A percentile compares a stretch with the other conserved stretches of the same genome.
Evolutionary conservation across 2,113 vertebrate species (phyloP).

Genomic region (Gymnobelideus leadbeateri): DNA sequence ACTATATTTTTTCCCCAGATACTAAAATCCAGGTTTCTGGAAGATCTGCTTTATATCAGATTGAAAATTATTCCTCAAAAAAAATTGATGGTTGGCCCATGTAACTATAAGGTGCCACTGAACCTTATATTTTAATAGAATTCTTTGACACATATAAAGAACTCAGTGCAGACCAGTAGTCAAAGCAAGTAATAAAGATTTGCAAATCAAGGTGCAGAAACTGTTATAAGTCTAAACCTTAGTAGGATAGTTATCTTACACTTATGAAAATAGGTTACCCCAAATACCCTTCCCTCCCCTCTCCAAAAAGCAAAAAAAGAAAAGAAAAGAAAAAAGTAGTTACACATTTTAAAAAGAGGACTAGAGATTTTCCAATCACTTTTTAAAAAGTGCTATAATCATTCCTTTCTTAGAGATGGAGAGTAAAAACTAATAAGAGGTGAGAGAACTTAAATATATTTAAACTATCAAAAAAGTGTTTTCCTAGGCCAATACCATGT

Average conservation of each 20-base stretch:
- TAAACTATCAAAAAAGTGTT: constrained; percentile 59
- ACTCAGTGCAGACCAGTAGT: constrained; percentile 40
- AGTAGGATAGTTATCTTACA: constrained; percentile 11
- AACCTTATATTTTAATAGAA: constrained; percentile 32
- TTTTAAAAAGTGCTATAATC: constrained; percentile 58
- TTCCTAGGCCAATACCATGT: constrained; percentile 40
- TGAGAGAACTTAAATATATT: constrained; percentile 61
- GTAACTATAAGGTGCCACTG: background rate
- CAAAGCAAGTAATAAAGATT: constrained; percentile 66
- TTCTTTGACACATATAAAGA: constrained; percentile 27
- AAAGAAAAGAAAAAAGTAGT: constrained; percentile 2
- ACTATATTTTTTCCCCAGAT: constrained; percentile 38
- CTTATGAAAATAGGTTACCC: constrained; percentile 56
- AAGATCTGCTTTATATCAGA: constrained; percentile 40
- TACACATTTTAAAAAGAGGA: constrained; percentile 66
- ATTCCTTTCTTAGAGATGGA: constrained; percentile 60
- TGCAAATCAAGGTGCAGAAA: constrained; percentile 70
- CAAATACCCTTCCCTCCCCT: no score
- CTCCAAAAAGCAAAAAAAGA: no score
- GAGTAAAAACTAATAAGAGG: constrained; percentile 58
- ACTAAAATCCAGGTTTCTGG: constrained; percentile 34
- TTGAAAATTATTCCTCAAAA: constrained; percentile 24
- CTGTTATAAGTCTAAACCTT: constrained; percentile 66
- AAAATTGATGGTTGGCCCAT: background rate
- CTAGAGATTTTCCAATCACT: constrained; percentile 65